Base-by-base conservation (phyloP, 2,113 vertebrate genomes). In the Esox niger region DNA sequence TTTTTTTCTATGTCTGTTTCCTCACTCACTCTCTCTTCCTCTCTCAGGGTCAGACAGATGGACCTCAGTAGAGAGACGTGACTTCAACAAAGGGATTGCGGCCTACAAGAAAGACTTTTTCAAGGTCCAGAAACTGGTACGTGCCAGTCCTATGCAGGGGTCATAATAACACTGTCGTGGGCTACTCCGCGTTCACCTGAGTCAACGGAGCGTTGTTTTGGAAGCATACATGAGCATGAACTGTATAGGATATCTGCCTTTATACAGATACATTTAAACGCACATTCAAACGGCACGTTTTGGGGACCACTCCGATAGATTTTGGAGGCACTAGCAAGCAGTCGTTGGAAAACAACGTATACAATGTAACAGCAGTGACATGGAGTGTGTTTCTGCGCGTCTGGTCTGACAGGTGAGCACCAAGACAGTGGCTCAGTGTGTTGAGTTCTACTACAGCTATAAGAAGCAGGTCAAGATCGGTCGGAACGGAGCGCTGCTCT, bases 31-130 rank as follows among this genome's bases (percentile, higher is more conserved):
- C 13, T 56, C 1, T 17, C 33, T 21, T 21, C 64, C 66, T 66
- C 56, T 9, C 54, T 58, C 75, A 99, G 97, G 97, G 73, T 98
- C 97, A 10, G 96, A 98, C 88, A 92, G 86, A 78, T 99, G 97
- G 97, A 95, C 92, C 56, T 77, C 91, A 77, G 82, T 88, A 0
- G 97, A 99, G 90, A 93, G 94, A 83, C 95, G 93, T 35, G 87
- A 92, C 31, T 99, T 99, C 86, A 98, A 99, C 89, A 97, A 95
- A 90, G 96, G 95, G 85, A 96, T 99, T 75, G 78, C 93, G 13
- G 81, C 95, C 8, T 94, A 96, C 84, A 98, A 97, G 88, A 99
- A 99, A 74, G 97, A 99, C 71, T 99, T 99, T 80, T 96, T 99
- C 87, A 91, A 96, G 89, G 97, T 99, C 81, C 97, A 98, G 89